phyloP scores from a whole-genome alignment of 2,797 vertebrate species.

The Poecilia velifera region DNA sequence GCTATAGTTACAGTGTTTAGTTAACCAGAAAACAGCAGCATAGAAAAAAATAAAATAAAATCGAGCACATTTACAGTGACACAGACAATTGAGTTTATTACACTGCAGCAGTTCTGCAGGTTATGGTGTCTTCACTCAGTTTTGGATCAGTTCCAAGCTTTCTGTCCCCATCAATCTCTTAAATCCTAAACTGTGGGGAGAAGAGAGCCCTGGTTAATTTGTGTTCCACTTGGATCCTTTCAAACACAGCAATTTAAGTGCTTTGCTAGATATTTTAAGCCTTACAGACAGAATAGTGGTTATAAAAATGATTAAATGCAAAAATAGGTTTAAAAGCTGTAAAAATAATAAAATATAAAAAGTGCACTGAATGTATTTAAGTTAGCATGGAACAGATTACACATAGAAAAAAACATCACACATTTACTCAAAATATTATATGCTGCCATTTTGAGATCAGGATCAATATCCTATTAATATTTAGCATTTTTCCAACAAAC shows the following conservation, averaged over 20 bases:
- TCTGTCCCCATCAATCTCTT: not conserved
- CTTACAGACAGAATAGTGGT: not conserved
- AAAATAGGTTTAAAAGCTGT: not conserved
- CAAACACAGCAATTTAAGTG: not conserved
- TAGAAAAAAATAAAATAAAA: not conserved
- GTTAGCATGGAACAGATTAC: not conserved
- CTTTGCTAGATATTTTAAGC: not conserved
- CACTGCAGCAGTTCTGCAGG: conserved; percentile 10
- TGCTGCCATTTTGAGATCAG: not conserved
- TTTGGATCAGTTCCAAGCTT: not conserved
- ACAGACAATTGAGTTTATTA: not conserved
- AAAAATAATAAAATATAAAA: not conserved
- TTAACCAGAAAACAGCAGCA: not conserved
- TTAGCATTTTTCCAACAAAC: not conserved
- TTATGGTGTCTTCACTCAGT: not conserved
- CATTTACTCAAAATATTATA: not conserved
- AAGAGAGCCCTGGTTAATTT: not conserved
- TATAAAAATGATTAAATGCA: not conserved
- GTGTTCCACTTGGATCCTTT: not conserved
- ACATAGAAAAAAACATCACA: not conserved
- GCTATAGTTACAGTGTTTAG: not conserved
- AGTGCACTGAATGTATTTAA: not conserved
- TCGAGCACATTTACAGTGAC: not conserved
- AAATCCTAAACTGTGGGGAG: not conserved
- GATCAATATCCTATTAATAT: not conserved